Evolutionary conservation across 2,797 vertebrate species (phyloP), one percentile per base, ranked within the genome.

Genomic region (Adelosebastes latens): DNA sequence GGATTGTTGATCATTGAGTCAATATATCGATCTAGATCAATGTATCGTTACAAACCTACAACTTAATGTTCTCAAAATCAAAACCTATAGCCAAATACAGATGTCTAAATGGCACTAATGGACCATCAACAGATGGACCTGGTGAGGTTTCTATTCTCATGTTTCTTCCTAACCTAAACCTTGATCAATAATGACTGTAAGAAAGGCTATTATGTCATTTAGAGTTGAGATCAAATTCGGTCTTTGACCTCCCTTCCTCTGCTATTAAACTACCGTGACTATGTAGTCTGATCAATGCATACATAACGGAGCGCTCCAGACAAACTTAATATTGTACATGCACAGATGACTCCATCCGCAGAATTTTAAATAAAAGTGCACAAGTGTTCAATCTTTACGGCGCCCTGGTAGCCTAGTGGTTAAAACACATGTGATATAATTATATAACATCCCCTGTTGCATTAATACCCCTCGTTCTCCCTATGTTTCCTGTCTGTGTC

Each of bases 111-210:
- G 42, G 14, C n/a, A 39, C 55, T 82, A 77, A 88, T 88, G 73
- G 36, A 67, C 20, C 55, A 55, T 34, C 46, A 79, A 74, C 80
- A 79, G 71, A 82, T 87, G 66, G 69, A 66, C 25, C 46, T 70
- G 39, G 22, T 67, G 58, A 72, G 58, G 68, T 58, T 39, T 70
- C 59, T 13, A 7, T 34, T 85, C 75, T 93, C 85, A 80, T 72
- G 80, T 92, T 88, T 82, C 87, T 16, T 74, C 55, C 24, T 60
- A 67, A 78, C 68, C 1, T 81, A 59, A 90, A 80, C 52, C n/a
- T 27, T 65, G 49, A 89, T 93, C 91, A 91, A 81, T 90, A 87
- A 61, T 63, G 71, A 74, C 49, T 58, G 46, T 63, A 70, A 79
- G 72, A 24, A 84, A 76, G 65, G 77, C 34, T 71, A 63, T 49